Percentiles rank a stretch among this genome's conserved stretches.
These are phyloP conservation scores for Nipponacmea schrenckii DNA, from an alignment of 2,888 invertebrate genomes.

Conservation along the genomic window DNA sequence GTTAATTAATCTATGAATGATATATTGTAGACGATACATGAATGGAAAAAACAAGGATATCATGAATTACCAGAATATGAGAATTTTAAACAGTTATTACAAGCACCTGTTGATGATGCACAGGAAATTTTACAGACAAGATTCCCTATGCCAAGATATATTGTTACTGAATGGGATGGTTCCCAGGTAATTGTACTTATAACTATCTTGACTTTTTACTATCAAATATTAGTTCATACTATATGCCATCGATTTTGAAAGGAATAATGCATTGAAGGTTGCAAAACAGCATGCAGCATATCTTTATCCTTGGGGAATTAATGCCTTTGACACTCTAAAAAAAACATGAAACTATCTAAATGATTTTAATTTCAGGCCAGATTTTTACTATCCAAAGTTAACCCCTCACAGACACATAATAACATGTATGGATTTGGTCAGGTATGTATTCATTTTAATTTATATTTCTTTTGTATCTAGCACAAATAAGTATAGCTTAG, in stretches of 20 bases:
- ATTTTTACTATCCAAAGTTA: slow-evolving; percentile 97
- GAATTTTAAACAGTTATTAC: slow-evolving; percentile 93
- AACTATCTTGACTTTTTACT: neutral
- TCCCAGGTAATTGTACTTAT: slow-evolving; percentile 78
- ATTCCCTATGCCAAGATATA: slow-evolving; percentile 98
- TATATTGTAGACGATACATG: slow-evolving; percentile 85
- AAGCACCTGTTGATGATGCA: slow-evolving; percentile 96
- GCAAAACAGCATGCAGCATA: no score
- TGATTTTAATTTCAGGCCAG: slow-evolving; percentile 78
- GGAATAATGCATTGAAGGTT: no score
- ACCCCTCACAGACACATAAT: slow-evolving; percentile 99
- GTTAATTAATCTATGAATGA: neutral
- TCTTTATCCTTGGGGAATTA: no score
- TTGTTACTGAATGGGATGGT: slow-evolving; percentile 99
- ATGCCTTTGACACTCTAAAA: no score
- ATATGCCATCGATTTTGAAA: no score
- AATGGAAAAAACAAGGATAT: slow-evolving; percentile 95
- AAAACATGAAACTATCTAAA: no score
- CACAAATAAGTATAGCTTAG: neutral
- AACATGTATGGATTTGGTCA: slow-evolving; percentile 90
- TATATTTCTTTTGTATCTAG: slow-evolving; percentile 1
- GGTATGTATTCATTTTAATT: slow-evolving; percentile 49
- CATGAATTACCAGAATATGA: slow-evolving; percentile 96
- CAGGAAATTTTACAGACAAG: slow-evolving; percentile 94
- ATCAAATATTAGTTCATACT: neutral